A percentile compares a stretch with the other conserved stretches of the same genome.
These are phyloP conservation scores for Gambelia wislizenii DNA, from an alignment of 2,797 vertebrate genomes.

Conservation along the genomic window DNA sequence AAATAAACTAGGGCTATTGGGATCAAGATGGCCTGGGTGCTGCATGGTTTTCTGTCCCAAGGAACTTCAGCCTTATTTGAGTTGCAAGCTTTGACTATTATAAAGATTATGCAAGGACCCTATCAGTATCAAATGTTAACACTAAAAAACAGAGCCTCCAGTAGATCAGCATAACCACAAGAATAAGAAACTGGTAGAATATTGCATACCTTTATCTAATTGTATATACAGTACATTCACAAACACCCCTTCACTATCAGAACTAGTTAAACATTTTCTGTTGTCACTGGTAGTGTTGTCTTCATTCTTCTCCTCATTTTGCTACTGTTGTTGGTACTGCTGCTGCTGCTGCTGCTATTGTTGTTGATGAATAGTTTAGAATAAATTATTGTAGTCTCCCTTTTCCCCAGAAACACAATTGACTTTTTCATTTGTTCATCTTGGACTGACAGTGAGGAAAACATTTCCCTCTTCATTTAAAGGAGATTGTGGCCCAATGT, in stretches of 20 bases:
- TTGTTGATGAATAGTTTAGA: too few species aligned
- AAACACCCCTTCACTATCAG: neutral
- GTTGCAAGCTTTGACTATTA: neutral
- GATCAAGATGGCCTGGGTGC: neutral
- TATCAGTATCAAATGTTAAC: conserved; percentile 22
- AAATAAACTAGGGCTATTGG: conserved; percentile 9
- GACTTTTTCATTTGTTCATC: neutral
- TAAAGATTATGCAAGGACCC: conserved; percentile 26
- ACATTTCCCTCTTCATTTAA: neutral
- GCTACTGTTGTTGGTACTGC: neutral
- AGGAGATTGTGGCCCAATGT: neutral
- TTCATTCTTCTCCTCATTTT: neutral
- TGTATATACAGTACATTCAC: neutral
- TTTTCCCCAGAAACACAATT: neutral
- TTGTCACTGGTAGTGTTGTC: neutral
- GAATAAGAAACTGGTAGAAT: neutral
- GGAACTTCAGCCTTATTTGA: conserved; percentile 17
- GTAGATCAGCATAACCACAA: conserved; percentile 4
- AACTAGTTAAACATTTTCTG: neutral
- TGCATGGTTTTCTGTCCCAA: conserved; percentile 9
- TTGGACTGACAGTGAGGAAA: neutral
- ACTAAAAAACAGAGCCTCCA: neutral
- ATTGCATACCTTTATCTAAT: neutral
- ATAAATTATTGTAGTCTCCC: neutral
- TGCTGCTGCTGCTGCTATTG: neutral